These are phyloP conservation scores for Leptopilina boulardi DNA, from an alignment of 1,140 invertebrate species.

Conservation along the genomic window DNA sequence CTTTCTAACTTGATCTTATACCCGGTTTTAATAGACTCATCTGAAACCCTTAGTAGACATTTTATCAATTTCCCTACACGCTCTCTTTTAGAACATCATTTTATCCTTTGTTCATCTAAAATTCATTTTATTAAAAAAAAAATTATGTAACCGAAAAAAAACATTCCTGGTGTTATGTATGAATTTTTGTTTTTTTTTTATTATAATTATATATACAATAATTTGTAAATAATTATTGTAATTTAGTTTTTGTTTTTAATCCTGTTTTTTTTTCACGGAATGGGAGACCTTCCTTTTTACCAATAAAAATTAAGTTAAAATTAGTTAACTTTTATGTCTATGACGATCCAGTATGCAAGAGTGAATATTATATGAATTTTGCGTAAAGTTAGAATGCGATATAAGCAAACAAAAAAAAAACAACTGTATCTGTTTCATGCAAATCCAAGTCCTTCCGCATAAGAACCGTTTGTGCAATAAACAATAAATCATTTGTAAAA, in stretches of 20 bases:
- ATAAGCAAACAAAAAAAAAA: neutral
- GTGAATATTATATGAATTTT: conserved; percentile 1
- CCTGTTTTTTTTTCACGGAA: neutral
- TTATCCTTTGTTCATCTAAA: neutral
- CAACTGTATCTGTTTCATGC: conserved; percentile 3
- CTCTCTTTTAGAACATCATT: neutral
- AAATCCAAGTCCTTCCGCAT: conserved; percentile 11
- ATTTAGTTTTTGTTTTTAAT: neutral
- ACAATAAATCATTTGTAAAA: conserved; percentile 29
- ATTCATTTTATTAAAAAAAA: too few species aligned
- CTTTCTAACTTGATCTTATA: conserved; percentile 23
- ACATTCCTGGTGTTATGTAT: too few species aligned
- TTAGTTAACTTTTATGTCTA: conserved; percentile 4
- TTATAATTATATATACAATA: too few species aligned
- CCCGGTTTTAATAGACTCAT: neutral
- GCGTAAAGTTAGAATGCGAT: neutral
- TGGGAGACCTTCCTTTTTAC: neutral
- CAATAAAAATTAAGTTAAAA: neutral
- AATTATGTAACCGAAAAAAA: too few species aligned
- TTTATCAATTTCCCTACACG: neutral
- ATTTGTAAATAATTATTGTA: neutral
- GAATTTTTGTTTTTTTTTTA: too few species aligned
- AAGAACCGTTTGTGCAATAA: conserved; percentile 27
- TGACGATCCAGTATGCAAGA: neutral
- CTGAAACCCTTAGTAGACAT: neutral